Evolutionary conservation across 2,797 vertebrate species (phyloP), one percentile per base, ranked within the genome.

Genomic region (Hyperoplus immaculatus): DNA sequence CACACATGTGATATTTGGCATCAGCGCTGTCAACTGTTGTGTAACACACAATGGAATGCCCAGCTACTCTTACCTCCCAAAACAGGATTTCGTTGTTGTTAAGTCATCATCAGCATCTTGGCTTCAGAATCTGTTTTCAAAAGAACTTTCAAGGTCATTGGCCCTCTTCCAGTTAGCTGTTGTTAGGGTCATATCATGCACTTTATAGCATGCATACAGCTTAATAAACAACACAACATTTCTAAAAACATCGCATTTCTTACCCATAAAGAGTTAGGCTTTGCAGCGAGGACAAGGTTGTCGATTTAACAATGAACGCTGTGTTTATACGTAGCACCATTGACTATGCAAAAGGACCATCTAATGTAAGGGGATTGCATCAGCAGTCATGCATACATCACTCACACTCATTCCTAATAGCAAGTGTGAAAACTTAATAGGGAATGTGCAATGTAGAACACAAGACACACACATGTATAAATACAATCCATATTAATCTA

Each of bases 41-140:
- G 69, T 78, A 91, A 90, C 42, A 0, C 9, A 5, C n/a, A 57
- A 70, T 79, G 72, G 88, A 84, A 69, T 75, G 42, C 16, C 36
- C 36, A 21, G 67, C 80, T 80, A 65, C 10, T 15, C 42, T 67
- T 69, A 9, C 43, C 66, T 50, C 59, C 42, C 65, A 69, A 78
- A 79, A 81, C 70, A 69, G 38, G 9, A 14, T 51, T 63, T 71
- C 64, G 57, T 21, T 80, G 68, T 56, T 59, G 4, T 59, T 13
- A 57, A 57, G 49, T 72, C 81, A 82, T 54, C 63, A 11, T 86
- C 49, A 57, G 55, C 78, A 72, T 10, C 51, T 69, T 75, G 79
- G 63, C 64, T 39, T 75, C 38, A 64, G 46, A 13, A 67, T 65
- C 14, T 6, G 4, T 75, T 80, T 65, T 80, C 49, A 50, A 63